A percentile compares a stretch with the other conserved stretches of the same genome.
phyloP scores from a whole-genome alignment of 2,797 vertebrate genomes.

The Scolopax bukidnonensis region DNA sequence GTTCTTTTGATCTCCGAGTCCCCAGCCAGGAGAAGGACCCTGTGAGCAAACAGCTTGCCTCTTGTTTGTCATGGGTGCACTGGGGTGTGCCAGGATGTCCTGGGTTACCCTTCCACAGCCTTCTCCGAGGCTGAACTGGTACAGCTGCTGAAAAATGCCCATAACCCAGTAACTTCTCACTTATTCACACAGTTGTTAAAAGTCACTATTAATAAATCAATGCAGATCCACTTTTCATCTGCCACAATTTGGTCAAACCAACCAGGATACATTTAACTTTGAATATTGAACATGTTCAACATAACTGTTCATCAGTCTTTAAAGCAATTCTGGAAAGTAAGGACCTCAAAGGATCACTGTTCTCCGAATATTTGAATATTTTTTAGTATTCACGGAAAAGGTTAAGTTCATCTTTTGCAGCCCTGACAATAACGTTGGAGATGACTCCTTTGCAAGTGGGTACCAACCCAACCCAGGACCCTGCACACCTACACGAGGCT shows the following conservation, averaged over 20 bases:
- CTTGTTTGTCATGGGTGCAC: not conserved
- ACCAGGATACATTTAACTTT: not conserved
- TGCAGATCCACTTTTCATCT: not conserved
- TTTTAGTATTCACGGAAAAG: not conserved
- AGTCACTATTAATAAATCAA: not conserved
- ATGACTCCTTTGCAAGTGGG: not conserved
- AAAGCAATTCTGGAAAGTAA: not conserved
- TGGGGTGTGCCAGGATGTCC: not conserved
- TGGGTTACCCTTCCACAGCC: not conserved
- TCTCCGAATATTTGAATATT: no score
- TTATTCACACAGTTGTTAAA: not conserved
- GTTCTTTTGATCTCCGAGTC: not conserved
- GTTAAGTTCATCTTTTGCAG: not conserved
- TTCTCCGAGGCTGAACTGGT: not conserved
- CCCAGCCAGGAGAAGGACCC: not conserved
- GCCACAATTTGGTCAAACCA: not conserved
- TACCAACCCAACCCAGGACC: not conserved
- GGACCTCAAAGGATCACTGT: not conserved
- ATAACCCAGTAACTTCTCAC: not conserved
- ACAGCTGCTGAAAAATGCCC: not conserved
- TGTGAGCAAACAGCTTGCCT: not conserved
- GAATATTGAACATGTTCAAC: not conserved
- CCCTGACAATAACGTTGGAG: not conserved
- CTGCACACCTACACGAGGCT: not conserved
- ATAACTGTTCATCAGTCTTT: not conserved